phyloP scores from a whole-genome alignment of 2,797 vertebrate species.

The Margarornis squamiger region DNA sequence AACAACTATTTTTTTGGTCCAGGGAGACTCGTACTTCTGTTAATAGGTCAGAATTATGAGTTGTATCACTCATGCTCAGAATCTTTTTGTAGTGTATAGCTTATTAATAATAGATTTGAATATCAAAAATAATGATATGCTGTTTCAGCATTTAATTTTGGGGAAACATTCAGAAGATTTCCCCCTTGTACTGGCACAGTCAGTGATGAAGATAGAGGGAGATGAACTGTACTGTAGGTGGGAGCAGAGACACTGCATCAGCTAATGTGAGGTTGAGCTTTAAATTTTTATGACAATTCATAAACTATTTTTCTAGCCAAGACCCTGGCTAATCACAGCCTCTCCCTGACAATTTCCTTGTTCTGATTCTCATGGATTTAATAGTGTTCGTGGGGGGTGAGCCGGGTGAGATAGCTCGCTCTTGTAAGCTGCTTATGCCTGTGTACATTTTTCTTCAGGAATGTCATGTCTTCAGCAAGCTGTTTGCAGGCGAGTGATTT shows the following conservation, averaged over 20 bases:
- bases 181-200: conserved; percentile 45
- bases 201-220: conserved; percentile 15
- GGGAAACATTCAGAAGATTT: conserved; percentile 51
- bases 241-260: conserved; percentile 67
- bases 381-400: conserved; percentile 54
- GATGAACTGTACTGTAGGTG: conserved; percentile 62
- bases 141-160: conserved; percentile 67
- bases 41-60: conserved; percentile 66
- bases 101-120: conserved; percentile 70
- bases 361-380: conserved; percentile 65
- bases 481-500: conserved; percentile 45
- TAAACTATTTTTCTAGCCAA: conserved; percentile 49
- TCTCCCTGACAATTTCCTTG: conserved; percentile 64
- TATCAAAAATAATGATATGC: conserved; percentile 66
- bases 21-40: conserved; percentile 54
- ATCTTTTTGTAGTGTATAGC: conserved; percentile 61
- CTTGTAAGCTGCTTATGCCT: conserved; percentile 63
- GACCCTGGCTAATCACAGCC: conserved; percentile 48
- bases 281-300: conserved; percentile 71
- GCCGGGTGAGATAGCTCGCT: not conserved
- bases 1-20: conserved; percentile 55
- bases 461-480: conserved; percentile 62
- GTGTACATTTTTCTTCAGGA: conserved; percentile 64
- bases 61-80: conserved; percentile 46
- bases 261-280: conserved; percentile 58